phyloP scores from a whole-genome alignment of 2,888 invertebrate species.

The Hirudinaria manillensis region DNA sequence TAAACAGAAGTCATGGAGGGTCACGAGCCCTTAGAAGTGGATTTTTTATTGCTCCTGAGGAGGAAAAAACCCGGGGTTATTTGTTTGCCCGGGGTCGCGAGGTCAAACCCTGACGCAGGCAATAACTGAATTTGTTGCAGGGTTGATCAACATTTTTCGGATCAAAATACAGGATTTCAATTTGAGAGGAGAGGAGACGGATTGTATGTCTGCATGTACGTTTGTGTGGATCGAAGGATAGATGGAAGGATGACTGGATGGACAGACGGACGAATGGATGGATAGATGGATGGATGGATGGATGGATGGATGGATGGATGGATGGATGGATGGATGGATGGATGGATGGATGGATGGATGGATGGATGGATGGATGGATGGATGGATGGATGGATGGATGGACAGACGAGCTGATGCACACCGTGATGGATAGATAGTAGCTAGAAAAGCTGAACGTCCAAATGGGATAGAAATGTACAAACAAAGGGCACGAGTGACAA shows the following conservation, averaged over 20 bases:
- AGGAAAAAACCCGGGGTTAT: neutral
- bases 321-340: neutral
- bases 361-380: neutral
- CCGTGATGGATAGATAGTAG: too few relatives aligned
- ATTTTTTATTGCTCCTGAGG: neutral
- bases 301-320: neutral
- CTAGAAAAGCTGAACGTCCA: too few relatives aligned
- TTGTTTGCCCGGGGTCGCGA: neutral
- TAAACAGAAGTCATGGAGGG: neutral
- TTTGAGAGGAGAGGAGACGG: neutral
- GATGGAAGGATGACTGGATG: too few relatives aligned
- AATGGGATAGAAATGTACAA: too few relatives aligned
- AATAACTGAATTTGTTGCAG: neutral
- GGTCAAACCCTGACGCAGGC: constrained; percentile 9
- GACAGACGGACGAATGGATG: too few relatives aligned
- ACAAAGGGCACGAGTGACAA: too few relatives aligned
- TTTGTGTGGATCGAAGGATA: neutral
- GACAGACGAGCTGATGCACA: neutral
- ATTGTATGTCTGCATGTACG: neutral
- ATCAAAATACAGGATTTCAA: neutral
- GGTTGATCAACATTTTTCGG: neutral
- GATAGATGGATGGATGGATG: neutral
- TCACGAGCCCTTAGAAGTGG: neutral
- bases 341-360: neutral
- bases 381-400: neutral